These are phyloP conservation scores for Melanostigma gelatinosum DNA, from an alignment of 2,113 vertebrate species.

Conservation along the genomic window DNA sequence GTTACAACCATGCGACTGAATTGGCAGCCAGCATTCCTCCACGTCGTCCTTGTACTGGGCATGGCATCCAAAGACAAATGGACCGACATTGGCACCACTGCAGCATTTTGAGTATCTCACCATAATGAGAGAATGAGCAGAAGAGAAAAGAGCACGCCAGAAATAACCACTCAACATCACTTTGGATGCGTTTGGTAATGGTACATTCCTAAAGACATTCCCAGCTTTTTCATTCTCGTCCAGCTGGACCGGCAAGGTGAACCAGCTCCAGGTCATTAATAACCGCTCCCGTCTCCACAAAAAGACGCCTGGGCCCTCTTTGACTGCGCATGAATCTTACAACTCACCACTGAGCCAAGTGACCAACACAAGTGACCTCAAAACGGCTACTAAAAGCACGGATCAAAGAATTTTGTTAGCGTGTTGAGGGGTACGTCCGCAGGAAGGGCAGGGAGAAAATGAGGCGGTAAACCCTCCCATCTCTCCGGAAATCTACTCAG, in stretches of 20 bases:
- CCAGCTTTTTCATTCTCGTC: constrained; percentile 1
- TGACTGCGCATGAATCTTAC: constrained; percentile 24
- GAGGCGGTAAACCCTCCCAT: constrained; percentile 66
- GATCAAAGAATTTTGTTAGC: not conserved
- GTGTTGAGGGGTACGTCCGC: constrained; percentile 39
- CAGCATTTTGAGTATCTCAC: constrained; percentile 27
- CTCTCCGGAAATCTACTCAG: constrained; percentile 74
- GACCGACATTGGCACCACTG: constrained; percentile 3
- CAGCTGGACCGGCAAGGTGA: constrained; percentile 16
- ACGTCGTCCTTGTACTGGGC: constrained; percentile 9
- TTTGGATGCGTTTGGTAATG: not conserved
- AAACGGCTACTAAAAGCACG: constrained; percentile 11
- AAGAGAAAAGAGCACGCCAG: constrained; percentile 27
- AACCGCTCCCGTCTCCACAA: not conserved
- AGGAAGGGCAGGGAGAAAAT: constrained; percentile 78
- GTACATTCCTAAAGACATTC: constrained; percentile 11
- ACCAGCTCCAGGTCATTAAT: constrained; percentile 11
- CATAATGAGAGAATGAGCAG: constrained; percentile 39
- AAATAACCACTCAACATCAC: constrained; percentile 36
- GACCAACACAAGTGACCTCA: constrained; percentile 15
- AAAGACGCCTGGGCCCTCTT: not conserved
- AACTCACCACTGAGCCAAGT: constrained; percentile 35
- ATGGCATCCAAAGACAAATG: constrained; percentile 31
- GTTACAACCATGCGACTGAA: constrained; percentile 7
- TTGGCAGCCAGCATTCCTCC: constrained; percentile 20